phyloP scores from a whole-genome alignment of 1,140 invertebrate genomes.

The Nasonia vitripennis region DNA sequence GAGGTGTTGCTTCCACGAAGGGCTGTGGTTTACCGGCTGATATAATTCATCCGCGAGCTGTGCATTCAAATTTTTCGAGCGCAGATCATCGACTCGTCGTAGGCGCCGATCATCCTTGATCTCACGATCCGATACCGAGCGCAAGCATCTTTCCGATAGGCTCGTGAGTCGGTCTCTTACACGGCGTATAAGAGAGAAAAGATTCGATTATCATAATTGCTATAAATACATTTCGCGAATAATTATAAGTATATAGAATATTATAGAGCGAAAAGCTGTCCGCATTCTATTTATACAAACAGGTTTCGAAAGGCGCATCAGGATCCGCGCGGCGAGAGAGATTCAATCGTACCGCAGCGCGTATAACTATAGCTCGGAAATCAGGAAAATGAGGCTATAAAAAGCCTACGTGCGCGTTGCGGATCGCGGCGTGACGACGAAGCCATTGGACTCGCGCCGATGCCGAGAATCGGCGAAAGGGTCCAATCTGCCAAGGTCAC shows the following conservation, averaged over 20 bases:
- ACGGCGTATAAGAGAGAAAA: too few species aligned
- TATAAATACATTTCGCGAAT: neutral
- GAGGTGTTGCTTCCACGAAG: too few species aligned
- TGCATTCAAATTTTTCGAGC: too few species aligned
- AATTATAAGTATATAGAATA: neutral
- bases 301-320: neutral
- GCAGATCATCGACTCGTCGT: too few species aligned
- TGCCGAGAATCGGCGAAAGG: conserved; percentile 28
- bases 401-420: neutral
- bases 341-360: too few species aligned
- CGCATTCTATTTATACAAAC: neutral
- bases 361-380: neutral
- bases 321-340: too few species aligned
- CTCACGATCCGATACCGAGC: too few species aligned
- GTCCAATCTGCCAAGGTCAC: conserved; percentile 34
- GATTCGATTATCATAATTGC: neutral
- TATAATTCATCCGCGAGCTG: neutral
- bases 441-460: neutral
- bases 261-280: too few species aligned
- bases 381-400: neutral
- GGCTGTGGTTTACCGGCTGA: too few species aligned
- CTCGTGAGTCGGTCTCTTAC: too few species aligned
- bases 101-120: too few species aligned
- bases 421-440: neutral
- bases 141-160: too few species aligned